Evolutionary conservation across 2,888 invertebrate genomes (phyloP).

Genomic region (Germaria angustata): DNA sequence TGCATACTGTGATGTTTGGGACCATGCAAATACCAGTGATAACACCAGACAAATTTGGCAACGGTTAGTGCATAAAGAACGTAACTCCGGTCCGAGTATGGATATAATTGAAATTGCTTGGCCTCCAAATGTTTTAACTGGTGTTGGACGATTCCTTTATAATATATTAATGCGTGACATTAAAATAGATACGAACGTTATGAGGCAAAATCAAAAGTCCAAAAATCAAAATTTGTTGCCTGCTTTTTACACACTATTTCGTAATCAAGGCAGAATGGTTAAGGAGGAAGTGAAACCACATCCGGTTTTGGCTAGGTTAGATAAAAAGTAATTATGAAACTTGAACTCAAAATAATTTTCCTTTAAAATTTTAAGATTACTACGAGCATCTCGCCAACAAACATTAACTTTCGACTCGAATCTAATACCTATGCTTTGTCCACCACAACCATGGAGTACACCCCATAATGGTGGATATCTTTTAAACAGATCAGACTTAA

Average conservation of each 20-base stretch:
- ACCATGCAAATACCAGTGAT: conserved; percentile 78
- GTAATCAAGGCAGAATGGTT: conserved; percentile 84
- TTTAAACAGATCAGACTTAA: conserved; percentile 84
- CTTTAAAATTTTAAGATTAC: conserved; percentile 80
- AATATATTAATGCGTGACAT: conserved; percentile 92
- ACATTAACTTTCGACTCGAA: conserved; percentile 87
- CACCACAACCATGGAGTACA: conserved; percentile 92
- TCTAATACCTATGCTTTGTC: conserved; percentile 88
- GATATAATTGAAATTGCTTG: conserved; percentile 83
- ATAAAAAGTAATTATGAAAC: not conserved
- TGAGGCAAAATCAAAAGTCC: conserved; percentile 80
- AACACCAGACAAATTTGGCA: conserved; percentile 89
- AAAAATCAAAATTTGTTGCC: conserved; percentile 84
- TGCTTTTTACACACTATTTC: conserved; percentile 89
- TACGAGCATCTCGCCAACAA: conserved; percentile 85
- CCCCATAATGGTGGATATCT: conserved; percentile 88
- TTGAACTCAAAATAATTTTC: not conserved
- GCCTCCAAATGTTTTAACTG: conserved; percentile 84
- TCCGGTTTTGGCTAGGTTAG: conserved; percentile 84
- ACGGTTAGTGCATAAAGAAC: conserved; percentile 81
- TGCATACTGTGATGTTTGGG: conserved; percentile 85
- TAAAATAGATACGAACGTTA: conserved; percentile 88
- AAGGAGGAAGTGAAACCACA: conserved; percentile 92
- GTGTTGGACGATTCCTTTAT: conserved; percentile 91
- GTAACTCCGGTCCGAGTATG: conserved; percentile 82